Conservation (phyloP, 2,797 vertebrate genomes). For the Ceyx erithaca region DNA sequence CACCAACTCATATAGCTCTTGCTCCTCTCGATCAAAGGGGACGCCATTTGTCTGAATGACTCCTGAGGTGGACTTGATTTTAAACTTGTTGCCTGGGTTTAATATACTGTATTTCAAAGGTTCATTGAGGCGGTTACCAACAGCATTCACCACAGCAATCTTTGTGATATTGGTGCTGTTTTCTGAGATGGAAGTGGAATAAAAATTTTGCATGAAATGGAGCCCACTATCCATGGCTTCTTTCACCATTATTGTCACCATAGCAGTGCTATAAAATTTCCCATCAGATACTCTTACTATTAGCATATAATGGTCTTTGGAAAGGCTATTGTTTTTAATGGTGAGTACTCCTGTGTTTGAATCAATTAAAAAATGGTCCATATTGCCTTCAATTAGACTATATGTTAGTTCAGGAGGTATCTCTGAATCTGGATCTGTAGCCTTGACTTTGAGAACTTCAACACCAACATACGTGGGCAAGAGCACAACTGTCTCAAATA, state of each 20-base stretch:
- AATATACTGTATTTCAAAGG: slow-evolving; percentile 92
- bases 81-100: slow-evolving; percentile 92
- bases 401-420: slow-evolving; percentile 89
- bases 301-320: slow-evolving; percentile 91
- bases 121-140: slow-evolving; percentile 94
- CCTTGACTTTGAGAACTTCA: slow-evolving; percentile 91
- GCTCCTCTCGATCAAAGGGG: slow-evolving; percentile 93
- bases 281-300: slow-evolving; percentile 93
- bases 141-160: slow-evolving; percentile 93
- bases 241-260: slow-evolving; percentile 89
- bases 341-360: slow-evolving; percentile 87
- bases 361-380: slow-evolving; percentile 90
- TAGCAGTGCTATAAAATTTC: slow-evolving; percentile 90
- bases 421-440: slow-evolving; percentile 90
- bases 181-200: slow-evolving; percentile 91
- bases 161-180: slow-evolving; percentile 91
- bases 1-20: slow-evolving; percentile 92
- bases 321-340: slow-evolving; percentile 91
- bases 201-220: slow-evolving; percentile 89
- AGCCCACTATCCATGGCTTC: slow-evolving; percentile 95
- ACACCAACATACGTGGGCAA: slow-evolving; percentile 94
- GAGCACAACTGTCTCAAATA: slow-evolving; percentile 91
- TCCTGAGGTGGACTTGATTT: slow-evolving; percentile 92
- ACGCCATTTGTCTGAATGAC: slow-evolving; percentile 93
- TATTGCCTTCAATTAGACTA: slow-evolving; percentile 87